Evolutionary conservation across 2,113 vertebrate species (phyloP).

Genomic region (Phalacrocorax aristotelis): DNA sequence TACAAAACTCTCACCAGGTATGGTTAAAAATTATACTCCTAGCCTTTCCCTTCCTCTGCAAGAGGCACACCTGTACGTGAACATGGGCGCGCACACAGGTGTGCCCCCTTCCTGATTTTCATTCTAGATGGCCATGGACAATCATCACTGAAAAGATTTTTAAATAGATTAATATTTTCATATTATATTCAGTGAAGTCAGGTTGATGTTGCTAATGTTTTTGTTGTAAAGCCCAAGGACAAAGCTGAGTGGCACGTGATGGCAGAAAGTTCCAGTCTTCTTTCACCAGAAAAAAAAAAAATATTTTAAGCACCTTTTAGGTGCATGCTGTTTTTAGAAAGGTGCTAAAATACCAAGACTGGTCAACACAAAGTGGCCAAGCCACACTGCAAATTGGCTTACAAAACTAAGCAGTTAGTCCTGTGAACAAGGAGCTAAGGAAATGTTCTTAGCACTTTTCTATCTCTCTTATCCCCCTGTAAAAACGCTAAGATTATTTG

Average conservation of each 20-base stretch:
- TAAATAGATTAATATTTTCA: background rate
- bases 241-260: background rate
- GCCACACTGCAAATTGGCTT: background rate
- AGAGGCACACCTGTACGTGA: background rate
- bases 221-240: background rate
- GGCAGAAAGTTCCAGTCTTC: background rate
- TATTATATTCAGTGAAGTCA: background rate
- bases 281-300: background rate
- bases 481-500: background rate
- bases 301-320: background rate
- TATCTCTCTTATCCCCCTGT: background rate
- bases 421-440: background rate
- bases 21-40: background rate
- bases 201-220: background rate
- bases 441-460: background rate
- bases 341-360: background rate
- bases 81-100: rapidly evolving
- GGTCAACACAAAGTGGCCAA: background rate
- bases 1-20: background rate
- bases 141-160: background rate
- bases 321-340: background rate
- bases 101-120: background rate
- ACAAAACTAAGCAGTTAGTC: background rate
- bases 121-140: background rate
- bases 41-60: background rate